Base-by-base conservation (phyloP, 2,797 vertebrate genomes). In the Dallia pectoralis region DNA sequence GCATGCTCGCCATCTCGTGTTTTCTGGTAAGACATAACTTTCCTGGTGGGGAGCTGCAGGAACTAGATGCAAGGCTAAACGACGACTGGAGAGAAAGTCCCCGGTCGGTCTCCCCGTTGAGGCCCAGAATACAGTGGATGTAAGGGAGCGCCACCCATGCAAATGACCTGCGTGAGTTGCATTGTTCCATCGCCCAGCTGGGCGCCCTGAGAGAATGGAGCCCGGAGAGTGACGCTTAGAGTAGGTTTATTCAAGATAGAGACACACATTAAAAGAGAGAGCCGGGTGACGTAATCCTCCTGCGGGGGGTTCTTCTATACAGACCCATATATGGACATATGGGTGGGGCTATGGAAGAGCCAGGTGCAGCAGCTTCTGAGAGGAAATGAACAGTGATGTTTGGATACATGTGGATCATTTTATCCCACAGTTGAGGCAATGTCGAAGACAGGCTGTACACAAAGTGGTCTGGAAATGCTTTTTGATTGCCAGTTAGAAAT, bases 401-500 rank as follows among this genome's bases (percentile, higher is more conserved):
- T 40, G 30, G 30, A 71, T 48, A 30, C 51, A 70, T 19, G 22
- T n/a, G n/a, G n/a, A n/a, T n/a, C n/a, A n/a, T n/a, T n/a, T n/a
- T n/a, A n/a, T n/a, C n/a, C n/a, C 40, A 51, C 49, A n/a, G 49
- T 29, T 61, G 59, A 61, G n/a, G n/a, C 22, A 4, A 25, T 61
- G 25, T 25, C 4, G 25, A 29, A 25, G 11, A 59, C 9, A 19
- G 40, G 19, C 6, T 18, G 30, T 33, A 63, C 64, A 15, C n/a
- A 9, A 6, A 40, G 40, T 25, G 64, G 63, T 51, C 3, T 66
- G 56, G 2, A 69, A 72, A 33, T 59, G 56, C 29, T 69, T 81
- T 71, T 69, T 53, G 49, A 67, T 33, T 44, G 69, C 75, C 56
- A 12, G 40, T 70, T 74, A 74, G 76, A 73, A 16, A 4, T 22